Evolutionary conservation across 1,140 invertebrate species (phyloP).

Genomic region (Aphelinus atriplicis): DNA sequence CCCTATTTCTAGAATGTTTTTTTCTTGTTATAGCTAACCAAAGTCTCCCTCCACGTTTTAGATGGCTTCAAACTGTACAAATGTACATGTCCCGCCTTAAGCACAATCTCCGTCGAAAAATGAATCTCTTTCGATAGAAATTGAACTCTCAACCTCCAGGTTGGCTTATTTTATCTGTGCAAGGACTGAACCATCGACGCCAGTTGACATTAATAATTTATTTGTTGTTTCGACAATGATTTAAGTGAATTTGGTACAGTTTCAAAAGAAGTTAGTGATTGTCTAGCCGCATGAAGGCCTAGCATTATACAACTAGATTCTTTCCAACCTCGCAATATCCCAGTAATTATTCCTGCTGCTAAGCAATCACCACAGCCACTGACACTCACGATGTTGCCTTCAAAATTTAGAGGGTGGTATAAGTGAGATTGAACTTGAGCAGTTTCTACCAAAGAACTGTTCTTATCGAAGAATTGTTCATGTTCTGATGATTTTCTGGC

Average conservation of each 20-base stretch:
- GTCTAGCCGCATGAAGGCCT: constrained; percentile 64
- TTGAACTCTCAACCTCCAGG: no score
- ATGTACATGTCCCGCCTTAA: no score
- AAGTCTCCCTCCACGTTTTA: no score
- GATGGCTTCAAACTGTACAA: no score
- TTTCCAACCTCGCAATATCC: constrained; percentile 62
- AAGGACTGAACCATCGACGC: no score
- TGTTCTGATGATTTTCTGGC: constrained; percentile 46
- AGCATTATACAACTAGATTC: constrained; percentile 60
- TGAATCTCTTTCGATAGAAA: no score
- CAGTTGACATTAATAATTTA: no score
- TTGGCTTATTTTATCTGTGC: no score
- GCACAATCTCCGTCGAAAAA: no score
- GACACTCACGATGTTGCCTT: constrained; percentile 52
- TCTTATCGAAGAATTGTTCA: constrained; percentile 50
- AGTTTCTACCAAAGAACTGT: constrained; percentile 43
- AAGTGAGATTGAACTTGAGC: constrained; percentile 49
- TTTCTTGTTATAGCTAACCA: no score
- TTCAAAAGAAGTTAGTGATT: constrained; percentile 64
- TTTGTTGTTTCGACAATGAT: not conserved
- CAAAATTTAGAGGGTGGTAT: constrained; percentile 47
- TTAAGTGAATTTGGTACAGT: constrained; percentile 61
- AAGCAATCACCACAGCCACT: constrained; percentile 71
- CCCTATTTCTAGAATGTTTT: no score
- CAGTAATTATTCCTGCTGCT: constrained; percentile 64